Base-by-base conservation (phyloP, 2,113 vertebrate genomes). In the Etheostoma spectabile region DNA sequence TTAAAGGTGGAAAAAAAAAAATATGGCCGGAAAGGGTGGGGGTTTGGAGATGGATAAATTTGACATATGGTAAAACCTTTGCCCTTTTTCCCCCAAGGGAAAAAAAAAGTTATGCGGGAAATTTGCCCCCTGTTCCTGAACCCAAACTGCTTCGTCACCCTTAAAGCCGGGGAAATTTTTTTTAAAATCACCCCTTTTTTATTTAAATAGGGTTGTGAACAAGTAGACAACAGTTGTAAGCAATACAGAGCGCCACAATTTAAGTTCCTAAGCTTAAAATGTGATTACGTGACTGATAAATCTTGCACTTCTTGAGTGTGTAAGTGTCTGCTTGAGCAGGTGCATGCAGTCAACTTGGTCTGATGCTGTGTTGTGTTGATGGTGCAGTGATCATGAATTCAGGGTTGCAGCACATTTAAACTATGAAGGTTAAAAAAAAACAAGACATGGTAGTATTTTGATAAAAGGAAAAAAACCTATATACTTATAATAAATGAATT, bases 21-120 rank as follows among this genome's bases (percentile, higher is more conserved):
- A 56, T 61, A 66, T 76, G 24, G 22, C 52, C 3, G 3, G 27
- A 30, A 2, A 7, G 55, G 69, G 69, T 7, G 45, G 46, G 56
- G 11, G 73, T 52, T 70, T 82, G 68, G 56, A 51, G 72, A 69
- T n/a, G n/a, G 67, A 69, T 33, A 73, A 59, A 74, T 33, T 70
- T 6, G 19, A n/a, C 93, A 93, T 92, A 93, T 93, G 91, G 88
- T 73, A 52, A 79, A 87, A 84, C 90, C 92, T 93, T 88, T 92
- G 93, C 67, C 78, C 76, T 74, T n/a, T n/a, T n/a, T 85, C 74
- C 19, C 35, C 55, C 79, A 69, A 73, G 79, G 67, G 70, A 86
- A 30, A 77, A 30, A 77, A 79, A 75, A 85, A 87, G 78, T 85
- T 81, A 45, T 46, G 60, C 51, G 67, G 73, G 76, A 83, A 30